These are phyloP conservation scores for Podarcis muralis DNA, from an alignment of 2,113 vertebrate genomes.

Conservation along the genomic window DNA sequence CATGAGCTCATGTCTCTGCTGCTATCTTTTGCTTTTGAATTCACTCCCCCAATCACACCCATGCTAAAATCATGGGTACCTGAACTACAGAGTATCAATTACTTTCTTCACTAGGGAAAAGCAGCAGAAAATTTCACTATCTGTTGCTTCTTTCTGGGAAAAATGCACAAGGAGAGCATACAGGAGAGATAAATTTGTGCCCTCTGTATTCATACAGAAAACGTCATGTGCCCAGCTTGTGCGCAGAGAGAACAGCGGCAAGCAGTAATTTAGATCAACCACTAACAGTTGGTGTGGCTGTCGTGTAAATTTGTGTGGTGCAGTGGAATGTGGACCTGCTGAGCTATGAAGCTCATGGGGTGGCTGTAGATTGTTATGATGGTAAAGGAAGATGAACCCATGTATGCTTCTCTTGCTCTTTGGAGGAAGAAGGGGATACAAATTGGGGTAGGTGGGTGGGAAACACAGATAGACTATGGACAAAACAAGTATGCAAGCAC, in stretches of 20 bases:
- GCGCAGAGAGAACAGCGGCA: conserved; percentile 20
- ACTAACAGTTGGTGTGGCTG: neutral
- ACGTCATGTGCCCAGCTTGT: neutral
- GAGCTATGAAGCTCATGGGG: neutral
- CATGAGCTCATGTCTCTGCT: too few species aligned
- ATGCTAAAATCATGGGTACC: too few species aligned
- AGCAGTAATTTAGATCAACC: neutral
- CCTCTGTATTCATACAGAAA: fast-evolving
- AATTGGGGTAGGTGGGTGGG: neutral
- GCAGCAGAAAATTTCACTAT: neutral
- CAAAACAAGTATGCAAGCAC: neutral
- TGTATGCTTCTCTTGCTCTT: neutral
- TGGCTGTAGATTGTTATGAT: neutral
- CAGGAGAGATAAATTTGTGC: neutral
- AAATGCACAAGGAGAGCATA: fast-evolving
- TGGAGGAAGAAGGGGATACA: neutral
- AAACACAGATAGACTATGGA: neutral
- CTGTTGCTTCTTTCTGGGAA: neutral
- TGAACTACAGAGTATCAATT: too few species aligned
- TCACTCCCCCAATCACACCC: too few species aligned
- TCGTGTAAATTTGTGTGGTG: neutral
- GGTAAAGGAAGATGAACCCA: neutral
- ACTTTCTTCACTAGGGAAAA: too few species aligned
- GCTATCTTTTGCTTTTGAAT: too few species aligned
- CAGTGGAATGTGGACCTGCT: neutral